Evolutionary conservation across 2,888 invertebrate genomes (phyloP).

Genomic region (Acrobasis consociella): DNA sequence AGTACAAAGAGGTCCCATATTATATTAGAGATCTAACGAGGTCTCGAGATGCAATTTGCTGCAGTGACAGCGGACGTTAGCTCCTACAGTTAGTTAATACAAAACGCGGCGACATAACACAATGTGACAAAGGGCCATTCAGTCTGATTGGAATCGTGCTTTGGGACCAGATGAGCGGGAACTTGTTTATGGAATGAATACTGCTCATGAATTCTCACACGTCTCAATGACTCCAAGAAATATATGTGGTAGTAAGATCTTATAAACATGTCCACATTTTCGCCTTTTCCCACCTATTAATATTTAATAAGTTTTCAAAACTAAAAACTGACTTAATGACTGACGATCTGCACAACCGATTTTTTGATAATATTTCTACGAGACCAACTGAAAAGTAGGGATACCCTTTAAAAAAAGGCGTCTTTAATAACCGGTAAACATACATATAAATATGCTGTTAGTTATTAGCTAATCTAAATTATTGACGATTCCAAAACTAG

Average conservation of each 20-base stretch:
- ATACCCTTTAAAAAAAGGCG: too few relatives aligned
- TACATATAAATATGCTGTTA: too few relatives aligned
- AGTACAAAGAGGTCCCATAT: background rate
- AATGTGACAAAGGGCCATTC: slow-evolving; percentile 24
- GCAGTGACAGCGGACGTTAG: slow-evolving; percentile 9
- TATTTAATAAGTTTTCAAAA: too few relatives aligned
- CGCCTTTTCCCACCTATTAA: too few relatives aligned
- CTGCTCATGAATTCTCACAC: slow-evolving; percentile 18
- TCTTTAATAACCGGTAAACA: too few relatives aligned
- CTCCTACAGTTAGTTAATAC: slow-evolving; percentile 16
- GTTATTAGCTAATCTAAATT: too few relatives aligned
- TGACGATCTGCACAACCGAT: too few relatives aligned
- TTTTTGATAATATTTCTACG: too few relatives aligned
- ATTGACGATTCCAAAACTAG: too few relatives aligned
- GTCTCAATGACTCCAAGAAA: slow-evolving; percentile 8
- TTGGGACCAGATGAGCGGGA: slow-evolving; percentile 18
- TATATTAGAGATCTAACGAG: background rate
- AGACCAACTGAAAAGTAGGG: too few relatives aligned
- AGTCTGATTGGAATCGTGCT: slow-evolving; percentile 24
- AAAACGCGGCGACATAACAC: slow-evolving; percentile 20
- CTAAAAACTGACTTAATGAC: too few relatives aligned
- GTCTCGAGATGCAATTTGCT: slow-evolving; percentile 11
- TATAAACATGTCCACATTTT: background rate
- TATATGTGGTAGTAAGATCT: background rate
- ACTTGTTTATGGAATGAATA: slow-evolving; percentile 21